Evolutionary conservation across 2,797 vertebrate species (phyloP).

Genomic region (Anas bahamensis): DNA sequence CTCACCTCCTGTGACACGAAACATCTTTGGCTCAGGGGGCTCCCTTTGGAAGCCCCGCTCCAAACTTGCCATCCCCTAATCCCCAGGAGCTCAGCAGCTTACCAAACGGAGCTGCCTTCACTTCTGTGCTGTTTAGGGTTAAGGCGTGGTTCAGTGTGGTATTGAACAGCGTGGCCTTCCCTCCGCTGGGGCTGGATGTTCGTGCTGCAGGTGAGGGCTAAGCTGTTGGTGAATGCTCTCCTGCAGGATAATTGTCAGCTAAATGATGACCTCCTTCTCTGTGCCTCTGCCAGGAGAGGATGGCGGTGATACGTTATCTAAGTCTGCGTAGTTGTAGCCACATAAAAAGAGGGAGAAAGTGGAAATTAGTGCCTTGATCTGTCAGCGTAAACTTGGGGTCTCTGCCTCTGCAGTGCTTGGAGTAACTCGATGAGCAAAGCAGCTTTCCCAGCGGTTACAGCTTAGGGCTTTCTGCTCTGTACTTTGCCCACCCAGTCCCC

Average conservation of each 20-base stretch:
- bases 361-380: neutral
- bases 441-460: accelerated
- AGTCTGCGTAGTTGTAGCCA: neutral
- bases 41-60: conserved; percentile 6
- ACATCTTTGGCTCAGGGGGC: neutral
- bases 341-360: neutral
- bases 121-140: neutral
- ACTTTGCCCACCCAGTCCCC: neutral
- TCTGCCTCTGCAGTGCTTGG: neutral
- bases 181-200: conserved; percentile 44
- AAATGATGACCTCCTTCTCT: conserved; percentile 6
- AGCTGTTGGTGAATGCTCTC: conserved; percentile 54
- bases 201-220: conserved; percentile 51
- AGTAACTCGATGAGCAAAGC: neutral
- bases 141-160: neutral
- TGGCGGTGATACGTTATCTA: neutral
- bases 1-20: neutral
- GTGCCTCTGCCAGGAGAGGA: neutral
- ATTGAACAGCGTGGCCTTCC: conserved; percentile 23
- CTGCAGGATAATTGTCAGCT: conserved; percentile 22
- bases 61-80: neutral
- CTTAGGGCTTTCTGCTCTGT: accelerated
- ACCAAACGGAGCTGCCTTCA: neutral
- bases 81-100: neutral
- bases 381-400: neutral